Conservation (phyloP, 1,140 invertebrate species). For the Ostrea denselamellosa region DNA sequence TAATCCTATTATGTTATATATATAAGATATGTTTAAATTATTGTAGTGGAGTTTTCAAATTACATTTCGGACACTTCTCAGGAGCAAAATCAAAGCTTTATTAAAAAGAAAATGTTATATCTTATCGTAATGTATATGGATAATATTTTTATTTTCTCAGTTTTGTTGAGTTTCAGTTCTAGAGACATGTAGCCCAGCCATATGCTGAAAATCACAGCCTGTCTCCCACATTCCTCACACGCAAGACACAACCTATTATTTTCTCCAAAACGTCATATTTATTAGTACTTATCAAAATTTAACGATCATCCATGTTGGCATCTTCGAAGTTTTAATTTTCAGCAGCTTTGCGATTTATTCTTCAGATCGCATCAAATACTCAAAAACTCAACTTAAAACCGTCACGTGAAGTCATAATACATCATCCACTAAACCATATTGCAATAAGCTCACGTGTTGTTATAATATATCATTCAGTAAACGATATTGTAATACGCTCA, state of each 20-base stretch:
- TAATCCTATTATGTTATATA: too few relatives aligned
- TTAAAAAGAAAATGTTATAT: too few relatives aligned
- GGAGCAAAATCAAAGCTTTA: too few relatives aligned
- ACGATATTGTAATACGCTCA: background rate
- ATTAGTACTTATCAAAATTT: constrained; percentile 3
- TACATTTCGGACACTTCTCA: too few relatives aligned
- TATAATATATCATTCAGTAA: constrained; percentile 10
- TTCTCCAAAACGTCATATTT: constrained; percentile 9
- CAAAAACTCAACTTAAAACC: background rate
- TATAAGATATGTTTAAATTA: too few relatives aligned
- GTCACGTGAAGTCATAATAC: too few relatives aligned
- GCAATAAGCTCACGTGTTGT: background rate
- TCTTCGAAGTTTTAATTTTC: constrained; percentile 4
- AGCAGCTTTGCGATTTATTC: background rate
- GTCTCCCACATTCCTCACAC: background rate
- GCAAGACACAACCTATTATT: background rate
- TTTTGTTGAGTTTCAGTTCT: background rate
- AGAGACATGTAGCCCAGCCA: background rate
- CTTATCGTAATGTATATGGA: too few relatives aligned
- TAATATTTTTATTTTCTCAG: too few relatives aligned
- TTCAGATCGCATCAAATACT: constrained; percentile 12
- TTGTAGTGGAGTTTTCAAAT: too few relatives aligned
- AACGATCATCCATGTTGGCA: background rate
- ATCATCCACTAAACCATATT: too few relatives aligned
- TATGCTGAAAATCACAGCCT: background rate